Base-by-base conservation (phyloP, 2,888 invertebrate species). In the Phaedon cochleariae region DNA sequence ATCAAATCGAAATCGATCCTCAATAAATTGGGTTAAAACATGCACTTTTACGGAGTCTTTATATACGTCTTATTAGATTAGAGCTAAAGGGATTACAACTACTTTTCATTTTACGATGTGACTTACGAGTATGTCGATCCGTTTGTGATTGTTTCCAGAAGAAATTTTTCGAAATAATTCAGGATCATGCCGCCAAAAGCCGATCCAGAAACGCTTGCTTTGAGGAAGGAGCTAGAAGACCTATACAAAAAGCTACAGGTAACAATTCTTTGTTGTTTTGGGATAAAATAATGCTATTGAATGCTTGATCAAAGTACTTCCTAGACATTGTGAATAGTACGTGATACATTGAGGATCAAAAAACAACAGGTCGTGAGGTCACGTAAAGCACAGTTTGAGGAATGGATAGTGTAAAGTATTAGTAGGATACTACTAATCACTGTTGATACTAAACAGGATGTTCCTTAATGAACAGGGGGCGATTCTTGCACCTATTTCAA, bases 221-320 rank as follows among this genome's bases (percentile, higher is more conserved):
- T 96, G 22, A 90, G 92, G 80, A 90, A 92, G 78, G 95, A 96
- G 83, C 85, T 96, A 17, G 92, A 92, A 65, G 91, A 91, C 66
- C 85, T 95, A 71, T 92, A 94, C 77, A 88, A 89, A 72, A 90
- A 92, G 84, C 88, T 92, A 73, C 90, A 94, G 90, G 94, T 93
- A 85, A 34, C 3, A 77, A 74, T 29, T 60, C 2, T 61, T 59
- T 34, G 3, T 7, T 5, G 26, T 7, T 5, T 7, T 26, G 4
- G 4, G 4, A 26, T 3, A 26, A 26, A 26, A n/a, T n/a, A n/a
- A n/a, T n/a, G n/a, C n/a, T 26, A 26, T 5, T 26, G 26, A 26
- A 26, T 7, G 7, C 3, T 26, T 26, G 3, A 5, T 26, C 26
- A 26, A 7, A 26, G 26, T 26, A 26, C 7, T 26, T 7, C 26